A percentile compares a stretch with the other conserved stretches of the same genome.
Evolutionary conservation across 2,888 invertebrate species (phyloP).

Genomic region (Tipula unca): DNA sequence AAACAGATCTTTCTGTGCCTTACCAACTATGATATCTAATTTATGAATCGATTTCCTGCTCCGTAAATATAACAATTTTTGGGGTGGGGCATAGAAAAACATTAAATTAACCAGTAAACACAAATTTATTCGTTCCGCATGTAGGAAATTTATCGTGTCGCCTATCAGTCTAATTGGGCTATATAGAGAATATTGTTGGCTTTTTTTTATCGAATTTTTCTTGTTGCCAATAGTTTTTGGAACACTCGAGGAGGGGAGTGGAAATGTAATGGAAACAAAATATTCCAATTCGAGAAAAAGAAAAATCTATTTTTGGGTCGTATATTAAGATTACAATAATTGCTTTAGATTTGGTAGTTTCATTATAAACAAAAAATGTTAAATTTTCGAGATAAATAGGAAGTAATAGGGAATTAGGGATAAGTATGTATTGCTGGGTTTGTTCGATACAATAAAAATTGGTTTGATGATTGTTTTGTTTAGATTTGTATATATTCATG

Average conservation of each 20-base stretch:
- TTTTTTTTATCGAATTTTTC: background rate
- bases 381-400: background rate
- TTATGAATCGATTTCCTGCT: background rate
- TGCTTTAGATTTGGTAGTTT: background rate
- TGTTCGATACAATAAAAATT: too few species aligned
- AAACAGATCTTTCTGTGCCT: background rate
- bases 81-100: background rate
- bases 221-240: background rate
- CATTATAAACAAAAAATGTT: background rate
- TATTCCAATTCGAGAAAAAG: background rate
- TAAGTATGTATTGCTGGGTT: too few species aligned
- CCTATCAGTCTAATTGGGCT: background rate
- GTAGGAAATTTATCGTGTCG: background rate
- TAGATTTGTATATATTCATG: too few species aligned
- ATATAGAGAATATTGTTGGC: background rate
- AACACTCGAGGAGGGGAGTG: background rate
- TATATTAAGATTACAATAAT: background rate
- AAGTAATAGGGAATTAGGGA: too few species aligned
- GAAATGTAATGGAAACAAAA: background rate
- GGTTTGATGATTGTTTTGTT: too few species aligned
- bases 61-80: background rate
- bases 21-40: background rate
- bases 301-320: background rate
- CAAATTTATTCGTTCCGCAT: background rate
- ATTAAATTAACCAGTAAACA: background rate